These are phyloP conservation scores for Ectemnius cavifrons DNA, from an alignment of 2,888 invertebrate species.

Conservation along the genomic window DNA sequence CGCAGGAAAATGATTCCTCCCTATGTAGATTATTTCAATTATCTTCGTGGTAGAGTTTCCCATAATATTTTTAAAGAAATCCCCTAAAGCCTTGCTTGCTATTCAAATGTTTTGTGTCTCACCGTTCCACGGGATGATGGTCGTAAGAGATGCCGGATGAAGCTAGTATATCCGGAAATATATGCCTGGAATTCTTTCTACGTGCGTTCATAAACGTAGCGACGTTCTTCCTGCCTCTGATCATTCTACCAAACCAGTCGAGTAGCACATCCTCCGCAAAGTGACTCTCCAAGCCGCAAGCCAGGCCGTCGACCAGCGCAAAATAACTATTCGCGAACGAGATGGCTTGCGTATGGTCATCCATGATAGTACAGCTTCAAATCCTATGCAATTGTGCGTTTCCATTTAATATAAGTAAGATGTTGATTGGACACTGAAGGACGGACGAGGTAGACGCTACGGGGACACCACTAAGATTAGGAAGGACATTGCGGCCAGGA, in stretches of 20 bases:
- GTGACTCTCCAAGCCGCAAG: conserved; percentile 79
- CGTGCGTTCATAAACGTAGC: conserved; percentile 80
- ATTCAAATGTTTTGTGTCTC: conserved; percentile 13
- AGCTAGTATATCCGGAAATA: conserved; percentile 77
- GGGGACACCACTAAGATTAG: background rate
- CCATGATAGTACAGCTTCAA: conserved; percentile 27
- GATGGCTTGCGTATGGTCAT: conserved; percentile 68
- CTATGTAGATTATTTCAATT: background rate
- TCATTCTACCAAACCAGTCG: conserved; percentile 84
- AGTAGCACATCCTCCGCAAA: conserved; percentile 80
- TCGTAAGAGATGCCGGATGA: conserved; percentile 49
- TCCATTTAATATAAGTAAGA: background rate
- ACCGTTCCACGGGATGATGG: conserved; percentile 37
- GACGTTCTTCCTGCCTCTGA: conserved; percentile 82
- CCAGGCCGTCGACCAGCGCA: conserved; percentile 79
- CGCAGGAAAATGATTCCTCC: background rate
- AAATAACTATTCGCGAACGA: conserved; percentile 79
- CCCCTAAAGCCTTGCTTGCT: background rate
- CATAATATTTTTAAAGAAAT: background rate
- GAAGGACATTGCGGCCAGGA: background rate
- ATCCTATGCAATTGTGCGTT: background rate
- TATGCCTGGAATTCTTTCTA: conserved; percentile 80
- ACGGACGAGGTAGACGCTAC: conserved; percentile 3
- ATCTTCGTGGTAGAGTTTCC: background rate
- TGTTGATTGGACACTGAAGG: conserved; percentile 2